Evolutionary conservation across 2,797 vertebrate species (phyloP).

Genomic region (Pangasius macronema): DNA sequence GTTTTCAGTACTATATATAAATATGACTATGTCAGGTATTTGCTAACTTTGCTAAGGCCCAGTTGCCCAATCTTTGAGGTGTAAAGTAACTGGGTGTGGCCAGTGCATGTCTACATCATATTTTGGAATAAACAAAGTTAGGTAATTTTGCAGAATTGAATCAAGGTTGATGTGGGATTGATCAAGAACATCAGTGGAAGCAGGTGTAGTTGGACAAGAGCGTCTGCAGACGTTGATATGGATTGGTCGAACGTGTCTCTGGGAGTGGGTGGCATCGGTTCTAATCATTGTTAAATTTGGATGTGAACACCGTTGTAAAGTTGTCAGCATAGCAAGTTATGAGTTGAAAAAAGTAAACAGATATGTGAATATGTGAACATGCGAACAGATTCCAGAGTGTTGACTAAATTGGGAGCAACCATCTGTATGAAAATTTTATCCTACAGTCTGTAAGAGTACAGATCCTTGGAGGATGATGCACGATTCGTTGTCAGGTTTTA

Average conservation of each 20-base stretch:
- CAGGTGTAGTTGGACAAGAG: background rate
- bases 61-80: background rate
- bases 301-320: background rate
- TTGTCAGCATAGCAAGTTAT: background rate
- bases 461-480: conserved; percentile 20
- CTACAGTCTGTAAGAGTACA: background rate
- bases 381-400: background rate
- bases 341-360: background rate
- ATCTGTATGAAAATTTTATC: background rate
- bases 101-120: background rate
- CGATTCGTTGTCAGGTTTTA: conserved; percentile 25
- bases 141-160: background rate
- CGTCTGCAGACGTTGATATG: background rate
- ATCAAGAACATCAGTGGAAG: background rate
- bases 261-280: background rate
- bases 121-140: background rate
- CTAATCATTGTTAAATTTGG: background rate
- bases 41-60: background rate
- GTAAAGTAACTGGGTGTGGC: too few species aligned
- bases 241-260: background rate
- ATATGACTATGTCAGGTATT: background rate
- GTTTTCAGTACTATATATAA: background rate
- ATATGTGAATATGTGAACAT: background rate
- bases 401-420: background rate
- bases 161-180: background rate